phyloP scores from a whole-genome alignment of 92 coral and sea anemone genomes.

The Diadumene lineata region DNA sequence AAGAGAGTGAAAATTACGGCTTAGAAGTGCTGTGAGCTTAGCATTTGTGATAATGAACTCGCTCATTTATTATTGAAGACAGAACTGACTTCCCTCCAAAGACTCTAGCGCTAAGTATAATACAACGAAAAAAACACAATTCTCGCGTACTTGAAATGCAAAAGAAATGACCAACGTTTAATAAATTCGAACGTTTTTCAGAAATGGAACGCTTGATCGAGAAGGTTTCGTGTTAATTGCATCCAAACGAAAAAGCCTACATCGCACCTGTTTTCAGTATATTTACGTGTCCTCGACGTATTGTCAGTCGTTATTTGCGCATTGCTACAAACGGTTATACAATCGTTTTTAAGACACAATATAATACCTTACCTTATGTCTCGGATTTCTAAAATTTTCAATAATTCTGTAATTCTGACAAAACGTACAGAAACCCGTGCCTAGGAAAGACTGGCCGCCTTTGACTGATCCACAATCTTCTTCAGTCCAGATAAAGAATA shows the following conservation, averaged over 20 bases:
- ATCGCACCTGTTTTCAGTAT: conserved; percentile 1
- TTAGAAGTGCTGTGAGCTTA: neutral
- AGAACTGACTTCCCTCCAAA: conserved; percentile 11
- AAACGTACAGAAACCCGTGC: no score
- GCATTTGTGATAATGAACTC: conserved; percentile 18
- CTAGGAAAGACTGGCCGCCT: no score
- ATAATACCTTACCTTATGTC: neutral
- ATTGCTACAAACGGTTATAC: neutral
- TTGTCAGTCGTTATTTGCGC: neutral
- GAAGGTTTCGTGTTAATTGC: conserved; percentile 5
- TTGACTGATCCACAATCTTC: no score
- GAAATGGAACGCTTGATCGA: neutral
- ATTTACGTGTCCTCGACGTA: neutral
- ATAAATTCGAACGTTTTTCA: neutral
- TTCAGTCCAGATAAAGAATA: no score
- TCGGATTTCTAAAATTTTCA: no score
- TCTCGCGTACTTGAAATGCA: neutral
- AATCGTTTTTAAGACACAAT: neutral
- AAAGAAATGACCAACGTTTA: neutral
- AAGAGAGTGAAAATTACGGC: neutral
- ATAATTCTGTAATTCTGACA: no score
- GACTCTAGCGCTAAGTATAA: neutral
- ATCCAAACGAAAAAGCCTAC: neutral
- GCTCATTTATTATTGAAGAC: conserved; percentile 20
- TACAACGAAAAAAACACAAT: neutral